phyloP scores from a whole-genome alignment of 2,113 vertebrate genomes.

The Balaeniceps rex region DNA sequence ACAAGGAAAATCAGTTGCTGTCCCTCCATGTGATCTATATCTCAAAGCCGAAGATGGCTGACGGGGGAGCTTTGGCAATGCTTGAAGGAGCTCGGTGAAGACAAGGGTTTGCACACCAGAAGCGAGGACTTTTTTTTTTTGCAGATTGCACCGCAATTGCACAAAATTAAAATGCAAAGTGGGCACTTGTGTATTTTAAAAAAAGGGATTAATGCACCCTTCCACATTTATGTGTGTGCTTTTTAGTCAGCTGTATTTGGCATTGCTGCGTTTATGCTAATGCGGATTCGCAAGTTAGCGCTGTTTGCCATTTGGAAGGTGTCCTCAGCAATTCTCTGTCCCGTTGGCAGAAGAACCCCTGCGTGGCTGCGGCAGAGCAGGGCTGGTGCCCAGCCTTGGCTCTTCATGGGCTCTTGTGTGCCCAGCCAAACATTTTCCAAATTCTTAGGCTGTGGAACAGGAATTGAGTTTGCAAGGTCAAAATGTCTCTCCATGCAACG shows the following conservation, averaged over 20 bases:
- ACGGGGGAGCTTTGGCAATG: background rate
- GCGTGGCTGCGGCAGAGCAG: background rate
- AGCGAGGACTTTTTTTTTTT: background rate
- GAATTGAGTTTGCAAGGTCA: background rate
- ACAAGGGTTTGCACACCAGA: background rate
- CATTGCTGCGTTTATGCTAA: background rate
- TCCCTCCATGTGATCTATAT: background rate
- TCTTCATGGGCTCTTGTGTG: background rate
- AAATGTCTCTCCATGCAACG: background rate
- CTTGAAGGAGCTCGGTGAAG: background rate
- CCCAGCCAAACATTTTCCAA: background rate
- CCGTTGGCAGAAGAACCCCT: background rate
- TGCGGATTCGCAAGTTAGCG: background rate
- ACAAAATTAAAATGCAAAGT: background rate
- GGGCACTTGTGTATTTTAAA: background rate
- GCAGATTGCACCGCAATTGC: background rate
- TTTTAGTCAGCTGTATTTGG: background rate
- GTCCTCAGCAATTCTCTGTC: background rate
- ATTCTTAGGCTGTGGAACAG: background rate
- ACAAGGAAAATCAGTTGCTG: background rate
- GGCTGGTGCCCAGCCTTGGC: background rate
- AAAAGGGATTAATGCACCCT: background rate
- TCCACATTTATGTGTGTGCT: background rate
- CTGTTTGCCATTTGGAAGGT: constrained; percentile 28
- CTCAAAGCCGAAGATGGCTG: background rate